These are phyloP conservation scores for Norana najaformis DNA, from an alignment of 2,888 invertebrate species.

Conservation along the genomic window DNA sequence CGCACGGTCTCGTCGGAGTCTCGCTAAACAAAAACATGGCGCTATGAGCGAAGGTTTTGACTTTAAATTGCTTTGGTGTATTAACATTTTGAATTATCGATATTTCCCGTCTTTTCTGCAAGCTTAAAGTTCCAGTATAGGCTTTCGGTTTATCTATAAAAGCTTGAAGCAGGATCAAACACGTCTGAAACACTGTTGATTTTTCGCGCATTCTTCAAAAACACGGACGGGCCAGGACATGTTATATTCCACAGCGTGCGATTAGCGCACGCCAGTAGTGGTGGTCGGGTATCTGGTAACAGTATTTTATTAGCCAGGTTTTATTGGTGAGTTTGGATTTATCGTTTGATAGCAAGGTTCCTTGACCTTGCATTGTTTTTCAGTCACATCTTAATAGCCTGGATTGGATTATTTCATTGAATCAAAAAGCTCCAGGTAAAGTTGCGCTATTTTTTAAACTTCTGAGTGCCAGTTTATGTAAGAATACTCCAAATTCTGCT, in stretches of 20 bases:
- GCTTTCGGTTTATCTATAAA: not conserved
- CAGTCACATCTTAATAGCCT: not conserved
- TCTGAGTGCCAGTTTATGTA: not conserved
- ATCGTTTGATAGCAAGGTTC: not conserved
- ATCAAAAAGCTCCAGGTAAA: too few species aligned
- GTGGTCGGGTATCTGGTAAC: not conserved
- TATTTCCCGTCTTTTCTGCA: not conserved
- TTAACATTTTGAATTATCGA: not conserved
- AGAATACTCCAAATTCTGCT: too few species aligned
- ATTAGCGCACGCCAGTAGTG: not conserved
- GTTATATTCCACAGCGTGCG: not conserved
- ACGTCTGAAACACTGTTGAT: not conserved
- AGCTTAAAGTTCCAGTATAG: not conserved
- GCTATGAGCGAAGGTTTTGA: not conserved
- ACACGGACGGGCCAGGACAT: not conserved
- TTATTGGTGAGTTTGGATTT: constrained; percentile 4
- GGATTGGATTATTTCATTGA: not conserved
- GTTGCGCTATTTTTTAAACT: not conserved
- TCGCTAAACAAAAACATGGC: constrained; percentile 13
- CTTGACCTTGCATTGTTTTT: not conserved
- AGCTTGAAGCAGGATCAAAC: not conserved
- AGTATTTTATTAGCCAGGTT: too few species aligned
- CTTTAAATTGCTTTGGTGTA: not conserved
- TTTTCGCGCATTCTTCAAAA: not conserved
- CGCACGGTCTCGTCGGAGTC: not conserved